Evolutionary conservation across 2,797 vertebrate genomes (phyloP), one percentile per base, ranked within the genome.

Genomic region (Falco cherrug): DNA sequence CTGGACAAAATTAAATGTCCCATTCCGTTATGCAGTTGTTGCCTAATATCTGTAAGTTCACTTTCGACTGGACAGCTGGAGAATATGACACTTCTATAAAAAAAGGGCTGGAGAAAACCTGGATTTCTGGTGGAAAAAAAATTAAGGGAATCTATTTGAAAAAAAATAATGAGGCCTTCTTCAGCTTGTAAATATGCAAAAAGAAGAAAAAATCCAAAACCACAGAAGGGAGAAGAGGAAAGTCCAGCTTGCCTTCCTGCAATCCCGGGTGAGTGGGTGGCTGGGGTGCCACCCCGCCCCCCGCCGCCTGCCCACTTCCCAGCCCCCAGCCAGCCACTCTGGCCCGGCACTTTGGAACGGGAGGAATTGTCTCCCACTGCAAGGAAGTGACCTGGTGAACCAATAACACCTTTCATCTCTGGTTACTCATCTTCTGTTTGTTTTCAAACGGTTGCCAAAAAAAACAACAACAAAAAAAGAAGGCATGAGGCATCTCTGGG

Each of bases 261-360:
- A 12, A 12, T 5, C 45, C 57, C 43, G 65, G 56, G 41, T 11
- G 10, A 48, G 47, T 7, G 15, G 26, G 41, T 22, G 53, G 29
- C 59, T 13, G 24, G 53, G 53, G 54, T 3, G 11, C 35, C 35
- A 35, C 48, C 74, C 51, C 0, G 0, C 48, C 26, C 41, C 25
- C 37, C 56, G 22, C 16, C 1, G 3, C 21, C 25, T 41, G n/a
- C 48, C 64, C 12, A 1, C 9, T 33, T 26, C 76, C 33, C 53
- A 50, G 60, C 39, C 10, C 5, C 56, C 51, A 79, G 45, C 60
- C 68, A 57, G 53, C 56, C 5, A 6, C 54, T 68, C 78, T 21
- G 0, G 6, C 59, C 75, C 10, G 3, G 43, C 50, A 22, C 13
- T 3, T 41, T 33, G 1, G 61, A 85, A 79, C 0, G 0, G 60